Base-by-base conservation (phyloP, 2,113 vertebrate species). In the Procavia capensis region DNA sequence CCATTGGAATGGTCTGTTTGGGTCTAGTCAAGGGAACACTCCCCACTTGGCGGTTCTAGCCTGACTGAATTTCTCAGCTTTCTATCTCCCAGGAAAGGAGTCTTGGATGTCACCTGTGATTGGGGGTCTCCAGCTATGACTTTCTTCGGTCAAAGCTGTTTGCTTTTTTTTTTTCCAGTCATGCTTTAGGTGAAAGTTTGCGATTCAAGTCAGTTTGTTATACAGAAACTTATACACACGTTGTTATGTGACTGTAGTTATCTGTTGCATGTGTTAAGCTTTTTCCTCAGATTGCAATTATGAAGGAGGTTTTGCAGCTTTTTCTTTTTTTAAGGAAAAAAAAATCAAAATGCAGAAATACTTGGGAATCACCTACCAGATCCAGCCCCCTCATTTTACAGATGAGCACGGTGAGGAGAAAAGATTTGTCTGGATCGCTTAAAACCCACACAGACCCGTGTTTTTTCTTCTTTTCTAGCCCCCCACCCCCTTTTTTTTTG, bases 291-390 rank as follows among this genome's bases (percentile, higher is more conserved):
- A 50, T n/a, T 70, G 27, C 43, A 61, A 1, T 95, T n/a, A 8
- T 54, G 61, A 20, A 89, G 78, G 50, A 31, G 10, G n/a, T 79
- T 93, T 75, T 76, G 45, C 83, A 85, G 47, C 59, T 88, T 94
- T n/a, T n/a, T n/a, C n/a, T n/a, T n/a, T n/a, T n/a, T 95, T 90
- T 25, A 29, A 81, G 59, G 63, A 24, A 7, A 34, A 75, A 6
- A 78, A 82, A 95, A 54, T n/a, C 50, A 82, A 85, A 80, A 76
- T 61, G 10, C 83, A 70, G 54, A 72, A 88, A 41, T 34, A 41
- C 91, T 74, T 68, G 68, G 43, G 92, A 92, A 59, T 87, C 16
- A 34, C 2, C 47, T 80, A 45, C 1, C 16, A 81, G 59, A 9
- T 78, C 93, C 72, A 70, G 1, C 9, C 36, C 29, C 22, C 4